These are phyloP conservation scores for Diaperis boleti DNA, from an alignment of 2,888 invertebrate genomes.

Conservation along the genomic window DNA sequence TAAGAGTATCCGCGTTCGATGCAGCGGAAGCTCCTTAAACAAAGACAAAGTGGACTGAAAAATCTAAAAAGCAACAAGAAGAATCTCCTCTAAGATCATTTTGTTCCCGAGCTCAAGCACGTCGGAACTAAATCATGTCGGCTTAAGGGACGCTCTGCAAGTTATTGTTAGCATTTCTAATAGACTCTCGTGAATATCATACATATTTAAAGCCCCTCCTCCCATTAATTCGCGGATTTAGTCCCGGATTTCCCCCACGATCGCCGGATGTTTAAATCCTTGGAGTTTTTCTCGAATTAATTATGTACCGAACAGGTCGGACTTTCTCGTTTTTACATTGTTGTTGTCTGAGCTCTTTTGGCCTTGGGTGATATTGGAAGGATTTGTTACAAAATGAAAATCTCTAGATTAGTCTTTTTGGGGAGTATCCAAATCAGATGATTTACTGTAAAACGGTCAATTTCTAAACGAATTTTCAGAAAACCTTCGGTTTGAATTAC, in stretches of 20 bases:
- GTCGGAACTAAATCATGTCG: slow-evolving; percentile 40
- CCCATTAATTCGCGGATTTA: slow-evolving; percentile 34
- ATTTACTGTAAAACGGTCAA: no score
- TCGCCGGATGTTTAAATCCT: slow-evolving; percentile 11
- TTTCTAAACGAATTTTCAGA: no score
- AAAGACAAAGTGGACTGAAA: not conserved
- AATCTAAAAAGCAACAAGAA: slow-evolving; percentile 4
- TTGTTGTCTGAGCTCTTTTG: no score
- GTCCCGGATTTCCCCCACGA: slow-evolving; percentile 7
- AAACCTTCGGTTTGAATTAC: no score
- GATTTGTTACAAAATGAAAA: no score
- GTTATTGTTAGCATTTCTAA: slow-evolving; percentile 41
- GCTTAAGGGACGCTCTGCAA: slow-evolving; percentile 38
- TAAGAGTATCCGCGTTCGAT: no score
- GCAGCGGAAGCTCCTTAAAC: not conserved
- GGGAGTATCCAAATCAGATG: no score
- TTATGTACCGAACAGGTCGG: slow-evolving; percentile 24
- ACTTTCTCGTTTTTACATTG: no score
- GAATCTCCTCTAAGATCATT: slow-evolving; percentile 3
- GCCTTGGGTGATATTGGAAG: no score
- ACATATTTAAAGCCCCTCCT: slow-evolving; percentile 31
- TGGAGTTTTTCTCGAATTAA: slow-evolving; percentile 17
- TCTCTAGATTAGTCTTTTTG: no score
- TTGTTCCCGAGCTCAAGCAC: slow-evolving; percentile 23
- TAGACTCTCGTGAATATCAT: slow-evolving; percentile 35